Base-by-base conservation (phyloP, 2,797 vertebrate genomes). In the Ctenopoma multispine region DNA sequence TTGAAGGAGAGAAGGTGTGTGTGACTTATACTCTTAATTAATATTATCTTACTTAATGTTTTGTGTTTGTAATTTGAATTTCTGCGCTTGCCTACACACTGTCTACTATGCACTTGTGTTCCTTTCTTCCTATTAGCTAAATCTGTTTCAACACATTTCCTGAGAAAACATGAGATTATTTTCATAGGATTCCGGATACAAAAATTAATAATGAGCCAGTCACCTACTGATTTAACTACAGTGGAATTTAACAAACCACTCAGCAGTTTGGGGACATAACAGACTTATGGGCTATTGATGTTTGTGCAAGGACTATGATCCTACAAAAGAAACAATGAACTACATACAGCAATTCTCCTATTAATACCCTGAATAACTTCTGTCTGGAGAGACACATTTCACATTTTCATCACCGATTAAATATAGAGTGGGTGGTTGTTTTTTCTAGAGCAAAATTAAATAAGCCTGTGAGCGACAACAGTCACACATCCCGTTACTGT, bases 181-280 rank as follows among this genome's bases (percentile, higher is more conserved):
- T 41, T 14, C 13, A 15, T 14, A 14, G 40, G 14, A 41, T 41
- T 5, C 40, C 40, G 15, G 13, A 41, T 41, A 1, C 4, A 41
- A 38, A 38, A 13, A 2, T 13, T 38, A 38, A 41, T 31, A 31
- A 31, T 31, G 6, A 31, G 24, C 24, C 24, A 24, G 24, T 24
- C 4, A 24, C 4, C 7, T 31, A 31, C 7, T 31, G 13, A 14
- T 36, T 49, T 40, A 27, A 31, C 15, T 31, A 4, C 15, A 40
- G 4, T 50, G 21, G 9, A 27, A 49, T 75, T 71, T 44, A 51
- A 29, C 36, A 23, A 58, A 55, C 10, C 27, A 14, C 4, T 58
- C 43, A 61, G 36, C 31, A 54, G 21, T 29, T 49, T 46, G 20
- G 13, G 23, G 54, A 43, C 54, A 70, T 11, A 64, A 60, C 5